Evolutionary conservation across 1,140 invertebrate genomes (phyloP), one percentile per base, ranked within the genome.

Genomic region (Euwallacea similis): DNA sequence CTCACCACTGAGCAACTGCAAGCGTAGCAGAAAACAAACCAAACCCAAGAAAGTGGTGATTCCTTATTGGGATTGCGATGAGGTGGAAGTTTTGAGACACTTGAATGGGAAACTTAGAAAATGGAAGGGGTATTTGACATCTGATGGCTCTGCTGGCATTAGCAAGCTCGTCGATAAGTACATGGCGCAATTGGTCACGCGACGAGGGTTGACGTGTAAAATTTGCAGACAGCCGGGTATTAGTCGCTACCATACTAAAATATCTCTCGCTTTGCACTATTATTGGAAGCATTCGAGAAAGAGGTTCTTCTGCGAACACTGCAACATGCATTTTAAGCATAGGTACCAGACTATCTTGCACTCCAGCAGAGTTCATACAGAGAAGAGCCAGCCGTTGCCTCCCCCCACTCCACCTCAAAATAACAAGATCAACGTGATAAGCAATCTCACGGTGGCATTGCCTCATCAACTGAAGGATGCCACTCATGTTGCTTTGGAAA

Each of bases 311-410:
- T 85, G 84, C 72, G 83, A 84, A 66, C 81, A 82, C 66, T 85
- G 84, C 73, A 75, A 78, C 66, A 67, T 74, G 50, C 69, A 66
- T 15, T 84, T 82, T 74, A 75, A 74, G 21, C 82, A 84, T 73
- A 73, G 81, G 59, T 84, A 85, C 69, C 82, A 84, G 71, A 78
- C 82, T 13, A 77, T 83, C 53, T 74, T 85, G 54, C 84, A 85
- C 72, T 73, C 79, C 33, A 80, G 79, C 73, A 75, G 79, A 54
- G 77, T 77, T 41, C 82, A 83, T 74, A 75, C 81, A n/a, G 75
- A 75, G 43, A 73, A 76, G 66, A 66, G 70, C 13, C 66, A 53
- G 2, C 13, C 42, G 13, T 15, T 55, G 58, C 69, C 62, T 11
- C 54, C 16, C 8, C 67, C 66, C 13, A 21, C 42, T 16, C 54